Evolutionary conservation across 2,797 vertebrate species (phyloP).

Genomic region (Hapalemur alaotrensis): DNA sequence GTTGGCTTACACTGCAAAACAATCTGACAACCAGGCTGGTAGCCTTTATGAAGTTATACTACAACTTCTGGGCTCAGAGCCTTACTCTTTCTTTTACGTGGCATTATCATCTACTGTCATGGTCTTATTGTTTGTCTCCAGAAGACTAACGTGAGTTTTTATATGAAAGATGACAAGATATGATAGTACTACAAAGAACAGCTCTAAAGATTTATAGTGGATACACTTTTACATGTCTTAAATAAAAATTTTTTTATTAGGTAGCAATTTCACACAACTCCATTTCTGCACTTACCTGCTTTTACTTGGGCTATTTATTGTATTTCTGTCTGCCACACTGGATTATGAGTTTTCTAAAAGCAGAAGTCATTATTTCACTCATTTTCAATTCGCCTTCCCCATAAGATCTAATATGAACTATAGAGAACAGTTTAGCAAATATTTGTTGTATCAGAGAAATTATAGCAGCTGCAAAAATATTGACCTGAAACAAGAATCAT

Average conservation of each 20-base stretch:
- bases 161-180: background rate
- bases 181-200: background rate
- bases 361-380: background rate
- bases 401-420: background rate
- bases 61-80: too few relatives aligned
- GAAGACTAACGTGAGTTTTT: background rate
- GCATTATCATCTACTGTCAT: background rate
- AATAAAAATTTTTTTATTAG: background rate
- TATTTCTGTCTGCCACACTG: background rate
- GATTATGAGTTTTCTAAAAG: background rate
- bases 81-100: background rate
- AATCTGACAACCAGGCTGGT: background rate
- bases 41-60: rapidly evolving
- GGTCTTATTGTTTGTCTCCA: background rate
- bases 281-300: background rate
- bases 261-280: background rate
- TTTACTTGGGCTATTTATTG: background rate
- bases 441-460: background rate
- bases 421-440: background rate
- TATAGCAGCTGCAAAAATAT: background rate
- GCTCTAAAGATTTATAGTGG: background rate
- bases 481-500: background rate
- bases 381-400: background rate
- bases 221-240: background rate
- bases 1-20: background rate